Percentiles rank a stretch among this genome's conserved stretches.
Conservation (phyloP, 2,888 invertebrate species). For the Desoria tigrina region DNA sequence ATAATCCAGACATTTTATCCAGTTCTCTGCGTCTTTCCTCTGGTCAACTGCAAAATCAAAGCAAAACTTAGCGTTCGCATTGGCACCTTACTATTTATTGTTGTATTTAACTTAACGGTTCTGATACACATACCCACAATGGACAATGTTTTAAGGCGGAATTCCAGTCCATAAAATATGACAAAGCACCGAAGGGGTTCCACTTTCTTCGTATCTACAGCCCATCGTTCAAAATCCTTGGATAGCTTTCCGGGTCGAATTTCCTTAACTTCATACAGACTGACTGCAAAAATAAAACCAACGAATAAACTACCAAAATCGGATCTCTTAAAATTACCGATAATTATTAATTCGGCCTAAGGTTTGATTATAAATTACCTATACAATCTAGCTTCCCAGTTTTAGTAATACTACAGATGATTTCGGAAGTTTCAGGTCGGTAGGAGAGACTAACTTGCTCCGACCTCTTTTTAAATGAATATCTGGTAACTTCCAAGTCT, state of each 20-base stretch:
- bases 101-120: neutral
- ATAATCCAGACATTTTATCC: conserved; percentile 38
- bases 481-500: conserved; percentile 35
- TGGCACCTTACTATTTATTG: no score
- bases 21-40: conserved; percentile 39
- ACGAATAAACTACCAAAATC: neutral
- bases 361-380: conserved; percentile 25
- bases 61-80: no score
- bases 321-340: no score
- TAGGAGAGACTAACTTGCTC: conserved; percentile 24
- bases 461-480: conserved; percentile 23
- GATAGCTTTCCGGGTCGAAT: conserved; percentile 35
- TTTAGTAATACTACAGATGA: conserved; percentile 30
- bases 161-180: conserved; percentile 40
- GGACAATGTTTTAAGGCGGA: conserved; percentile 38
- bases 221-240: conserved; percentile 39
- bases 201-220: conserved; percentile 35
- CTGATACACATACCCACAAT: conserved; percentile 31
- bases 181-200: conserved; percentile 34
- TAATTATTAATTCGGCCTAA: no score
- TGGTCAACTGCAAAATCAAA: conserved; percentile 14
- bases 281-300: conserved; percentile 37
- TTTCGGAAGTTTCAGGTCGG: conserved; percentile 35
- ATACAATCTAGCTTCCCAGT: conserved; percentile 32
- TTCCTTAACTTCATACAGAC: conserved; percentile 42